Evolutionary conservation across 64 coral and sea anemone genomes (phyloP).

Genomic region (Montipora capricornis): DNA sequence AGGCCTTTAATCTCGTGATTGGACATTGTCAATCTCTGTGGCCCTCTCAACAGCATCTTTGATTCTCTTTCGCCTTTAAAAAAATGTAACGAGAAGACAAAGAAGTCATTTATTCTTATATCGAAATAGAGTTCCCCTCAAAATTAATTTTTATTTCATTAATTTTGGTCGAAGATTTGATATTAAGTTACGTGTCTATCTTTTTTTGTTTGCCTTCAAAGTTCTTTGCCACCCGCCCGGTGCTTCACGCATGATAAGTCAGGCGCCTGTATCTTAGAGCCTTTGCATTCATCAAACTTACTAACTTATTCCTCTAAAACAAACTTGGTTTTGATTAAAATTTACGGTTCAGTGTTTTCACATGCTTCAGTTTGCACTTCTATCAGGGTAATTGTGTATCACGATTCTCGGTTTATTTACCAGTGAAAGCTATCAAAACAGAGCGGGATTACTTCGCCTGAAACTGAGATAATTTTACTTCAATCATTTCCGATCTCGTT

Average conservation of each 20-base stretch:
- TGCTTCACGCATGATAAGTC: constrained; percentile 13
- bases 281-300: neutral
- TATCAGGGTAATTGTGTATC: neutral
- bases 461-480: no score
- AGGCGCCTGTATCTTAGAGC: neutral
- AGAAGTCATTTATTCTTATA: neutral
- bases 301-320: constrained; percentile 34
- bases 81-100: neutral
- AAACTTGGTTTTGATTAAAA: neutral
- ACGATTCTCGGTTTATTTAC: neutral
- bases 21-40: neutral
- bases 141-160: neutral
- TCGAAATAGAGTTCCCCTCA: neutral
- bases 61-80: neutral
- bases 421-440: neutral
- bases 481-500: no score
- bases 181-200: neutral
- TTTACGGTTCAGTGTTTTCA: constrained; percentile 30
- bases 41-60: no score
- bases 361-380: constrained; percentile 12
- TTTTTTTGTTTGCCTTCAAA: neutral
- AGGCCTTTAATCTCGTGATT: neutral
- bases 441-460: neutral
- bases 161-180: neutral
- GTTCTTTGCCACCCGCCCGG: neutral